These are phyloP conservation scores for Myopa tessellatipennis DNA, from an alignment of 2,888 invertebrate genomes.

Conservation along the genomic window DNA sequence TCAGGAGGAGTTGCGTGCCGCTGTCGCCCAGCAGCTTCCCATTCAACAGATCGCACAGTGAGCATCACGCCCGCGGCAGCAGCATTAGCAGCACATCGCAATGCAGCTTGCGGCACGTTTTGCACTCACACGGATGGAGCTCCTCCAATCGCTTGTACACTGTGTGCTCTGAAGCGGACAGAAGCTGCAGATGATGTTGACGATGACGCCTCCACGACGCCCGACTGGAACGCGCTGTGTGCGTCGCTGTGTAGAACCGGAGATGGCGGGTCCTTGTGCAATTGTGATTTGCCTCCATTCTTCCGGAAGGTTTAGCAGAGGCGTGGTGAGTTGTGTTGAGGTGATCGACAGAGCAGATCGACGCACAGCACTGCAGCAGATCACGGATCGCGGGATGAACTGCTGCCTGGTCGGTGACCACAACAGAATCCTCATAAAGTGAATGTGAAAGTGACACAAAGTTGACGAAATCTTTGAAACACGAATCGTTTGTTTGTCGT, in stretches of 20 bases:
- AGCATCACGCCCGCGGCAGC: background rate
- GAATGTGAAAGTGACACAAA: background rate
- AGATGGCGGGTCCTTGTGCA: constrained; percentile 81
- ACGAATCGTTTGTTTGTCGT: background rate
- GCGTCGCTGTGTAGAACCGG: constrained; percentile 75
- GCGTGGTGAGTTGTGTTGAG: background rate
- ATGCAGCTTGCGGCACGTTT: constrained; percentile 58
- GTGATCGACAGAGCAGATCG: background rate
- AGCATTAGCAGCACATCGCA: constrained; percentile 40
- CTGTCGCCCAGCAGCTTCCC: background rate
- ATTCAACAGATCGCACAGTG: background rate
- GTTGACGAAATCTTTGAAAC: background rate
- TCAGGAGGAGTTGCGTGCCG: constrained; percentile 49
- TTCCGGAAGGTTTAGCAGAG: constrained; percentile 39
- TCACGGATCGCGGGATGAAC: background rate
- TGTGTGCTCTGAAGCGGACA: constrained; percentile 51
- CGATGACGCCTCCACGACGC: constrained; percentile 48
- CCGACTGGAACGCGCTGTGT: constrained; percentile 77
- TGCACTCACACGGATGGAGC: constrained; percentile 51
- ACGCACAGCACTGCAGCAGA: background rate
- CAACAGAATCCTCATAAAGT: background rate
- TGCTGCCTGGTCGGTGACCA: background rate
- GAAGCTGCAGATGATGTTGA: background rate
- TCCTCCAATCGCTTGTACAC: constrained; percentile 61
- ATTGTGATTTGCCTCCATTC: constrained; percentile 78